phyloP scores from a whole-genome alignment of 2,888 invertebrate genomes.

The Furcula furcula region DNA sequence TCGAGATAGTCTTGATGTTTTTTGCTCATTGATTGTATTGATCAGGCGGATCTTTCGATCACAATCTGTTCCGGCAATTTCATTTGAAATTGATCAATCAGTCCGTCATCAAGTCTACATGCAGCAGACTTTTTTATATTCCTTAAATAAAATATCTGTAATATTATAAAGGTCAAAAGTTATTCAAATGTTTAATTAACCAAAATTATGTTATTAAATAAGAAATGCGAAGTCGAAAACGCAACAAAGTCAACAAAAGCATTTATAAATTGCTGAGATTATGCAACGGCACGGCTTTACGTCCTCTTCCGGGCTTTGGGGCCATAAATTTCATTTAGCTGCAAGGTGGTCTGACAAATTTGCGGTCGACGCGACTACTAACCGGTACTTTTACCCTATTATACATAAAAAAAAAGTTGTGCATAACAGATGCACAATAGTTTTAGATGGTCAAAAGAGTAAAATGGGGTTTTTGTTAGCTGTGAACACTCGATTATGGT shows the following conservation, averaged over 20 bases:
- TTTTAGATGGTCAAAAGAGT: constrained; percentile 18
- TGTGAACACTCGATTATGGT: constrained; percentile 34
- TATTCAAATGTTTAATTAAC: constrained; percentile 19
- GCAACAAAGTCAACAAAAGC: constrained; percentile 67
- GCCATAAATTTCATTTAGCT: constrained; percentile 76
- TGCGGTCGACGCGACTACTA: constrained; percentile 65
- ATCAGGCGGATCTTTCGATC: constrained; percentile 48
- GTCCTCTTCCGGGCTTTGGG: constrained; percentile 71
- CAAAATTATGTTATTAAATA: constrained; percentile 45
- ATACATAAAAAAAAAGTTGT: constrained; percentile 36
- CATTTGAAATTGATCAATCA: constrained; percentile 15
- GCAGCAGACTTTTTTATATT: neutral
- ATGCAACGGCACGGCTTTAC: constrained; percentile 75
- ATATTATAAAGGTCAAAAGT: neutral
- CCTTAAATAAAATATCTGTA: neutral
- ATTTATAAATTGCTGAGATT: constrained; percentile 74
- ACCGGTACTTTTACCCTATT: constrained; percentile 50
- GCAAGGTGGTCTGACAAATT: constrained; percentile 82
- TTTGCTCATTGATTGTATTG: constrained; percentile 50
- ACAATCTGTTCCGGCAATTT: constrained; percentile 28
- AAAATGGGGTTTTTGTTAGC: constrained; percentile 24
- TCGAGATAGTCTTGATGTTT: constrained; percentile 65
- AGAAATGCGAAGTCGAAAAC: constrained; percentile 63
- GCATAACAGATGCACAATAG: constrained; percentile 21
- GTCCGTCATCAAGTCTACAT: too few species aligned